Evolutionary conservation across 2,888 invertebrate species (phyloP), one percentile per base, ranked within the genome.

Genomic region (Drosophila anomelani): DNA sequence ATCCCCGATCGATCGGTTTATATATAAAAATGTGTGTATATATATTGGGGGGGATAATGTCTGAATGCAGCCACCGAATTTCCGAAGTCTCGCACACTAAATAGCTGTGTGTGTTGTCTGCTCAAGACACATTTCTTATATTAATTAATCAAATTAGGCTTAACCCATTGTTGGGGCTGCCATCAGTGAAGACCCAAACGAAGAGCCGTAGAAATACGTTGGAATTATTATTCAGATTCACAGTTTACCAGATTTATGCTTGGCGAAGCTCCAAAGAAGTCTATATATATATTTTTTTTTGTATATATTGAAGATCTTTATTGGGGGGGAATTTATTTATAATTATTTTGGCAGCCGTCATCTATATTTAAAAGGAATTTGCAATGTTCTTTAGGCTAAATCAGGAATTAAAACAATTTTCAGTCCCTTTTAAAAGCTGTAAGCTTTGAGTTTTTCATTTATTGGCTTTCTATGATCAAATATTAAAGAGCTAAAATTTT

Each of bases 71-170:
- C 57, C 46, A 49, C 46, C 13, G 41, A 66, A 26, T 34, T 26
- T 67, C 41, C 32, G 17, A 34, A 34, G 20, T 61, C 59, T 72
- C 13, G 51, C 39, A 36, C 44, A 47, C 75, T 67, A 71, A 70
- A 68, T 84, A 69, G 60, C 49, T 13, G 61, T n/a, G 12, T 36
- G 12, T 5, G 12, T 7, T 39, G 55, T 72, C 81, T 74, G 64
- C 43, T 49, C 70, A 77, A 81, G 13, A 34, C 51, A 81, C 77
- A 71, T 80, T 85, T 88, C 77, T 88, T 64, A 74, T 84, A 88
- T 89, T 81, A 89, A 83, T 83, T 83, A 83, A 83, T 83, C 83
- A 83, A 87, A 83, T 89, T 84, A 87, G 87, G 83, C 89, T 86
- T 78, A 74, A 60, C 66, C 87, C 84, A 86, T 88, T 88, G 89